Conservation (phyloP, 2,113 vertebrate genomes). For the Gobio gobio region DNA sequence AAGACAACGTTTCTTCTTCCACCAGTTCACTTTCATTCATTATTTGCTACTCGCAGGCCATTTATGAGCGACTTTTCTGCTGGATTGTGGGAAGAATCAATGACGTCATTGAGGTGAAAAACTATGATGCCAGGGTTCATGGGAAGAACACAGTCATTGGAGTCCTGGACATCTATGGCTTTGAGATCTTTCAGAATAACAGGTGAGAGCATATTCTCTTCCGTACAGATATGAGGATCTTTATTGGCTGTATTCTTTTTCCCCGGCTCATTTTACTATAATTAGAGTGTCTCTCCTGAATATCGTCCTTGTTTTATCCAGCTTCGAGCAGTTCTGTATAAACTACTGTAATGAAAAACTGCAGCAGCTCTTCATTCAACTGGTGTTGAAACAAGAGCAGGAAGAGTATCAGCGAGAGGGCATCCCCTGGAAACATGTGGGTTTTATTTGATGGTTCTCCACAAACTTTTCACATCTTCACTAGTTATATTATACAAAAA, state of each 20-base stretch:
- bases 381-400: conserved; percentile 96
- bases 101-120: conserved; percentile 91
- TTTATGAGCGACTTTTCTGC: conserved; percentile 96
- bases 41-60: conserved; percentile 79
- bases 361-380: conserved; percentile 98
- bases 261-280: not conserved
- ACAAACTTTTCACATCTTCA: not conserved
- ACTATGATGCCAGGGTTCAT: conserved; percentile 86
- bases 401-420: conserved; percentile 96
- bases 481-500: not conserved
- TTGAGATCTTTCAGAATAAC: conserved; percentile 99
- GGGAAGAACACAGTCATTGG: conserved; percentile 98
- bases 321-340: conserved; percentile 99
- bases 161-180: conserved; percentile 97
- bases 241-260: not conserved
- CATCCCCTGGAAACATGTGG: conserved; percentile 96
- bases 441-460: not conserved
- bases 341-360: conserved; percentile 99
- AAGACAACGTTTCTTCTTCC: not conserved
- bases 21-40: not conserved
- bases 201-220: conserved; percentile 74
- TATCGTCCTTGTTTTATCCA: conserved; percentile 58
- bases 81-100: conserved; percentile 98
- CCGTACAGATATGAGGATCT: not conserved
- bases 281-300: not conserved